Evolutionary conservation across 2,888 invertebrate genomes (phyloP).

Genomic region (Chydorus sphaericus): DNA sequence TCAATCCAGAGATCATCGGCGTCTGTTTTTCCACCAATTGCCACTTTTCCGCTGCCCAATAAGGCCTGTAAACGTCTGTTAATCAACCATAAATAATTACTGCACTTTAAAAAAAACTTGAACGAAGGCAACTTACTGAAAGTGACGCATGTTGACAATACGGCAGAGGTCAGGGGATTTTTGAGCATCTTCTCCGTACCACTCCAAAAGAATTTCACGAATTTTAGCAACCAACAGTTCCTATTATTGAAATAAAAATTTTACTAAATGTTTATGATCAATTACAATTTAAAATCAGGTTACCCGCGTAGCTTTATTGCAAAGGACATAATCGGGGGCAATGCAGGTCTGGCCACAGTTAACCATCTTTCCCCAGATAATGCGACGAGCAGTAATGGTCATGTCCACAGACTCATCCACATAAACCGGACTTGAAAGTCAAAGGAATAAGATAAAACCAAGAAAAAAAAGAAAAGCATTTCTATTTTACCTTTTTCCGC

Average conservation of each 20-base stretch:
- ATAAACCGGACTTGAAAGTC: slow-evolving; percentile 61
- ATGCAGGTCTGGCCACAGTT: slow-evolving; percentile 88
- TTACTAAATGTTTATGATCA: background rate
- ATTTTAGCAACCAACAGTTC: slow-evolving; percentile 50
- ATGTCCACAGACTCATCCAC: slow-evolving; percentile 72
- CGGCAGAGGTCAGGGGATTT: slow-evolving; percentile 70
- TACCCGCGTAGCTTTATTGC: slow-evolving; percentile 49
- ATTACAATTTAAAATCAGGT: background rate
- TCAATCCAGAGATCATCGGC: slow-evolving; percentile 60
- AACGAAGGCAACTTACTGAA: slow-evolving; percentile 35
- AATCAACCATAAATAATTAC: background rate
- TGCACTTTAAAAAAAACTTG: background rate
- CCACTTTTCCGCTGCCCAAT: slow-evolving; percentile 42
- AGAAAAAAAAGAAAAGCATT: slow-evolving; percentile 11
- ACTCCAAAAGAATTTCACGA: slow-evolving; percentile 52
- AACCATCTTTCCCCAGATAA: slow-evolving; percentile 87
- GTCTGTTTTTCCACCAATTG: slow-evolving; percentile 63
- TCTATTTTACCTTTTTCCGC: slow-evolving; percentile 43
- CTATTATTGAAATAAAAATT: slow-evolving; percentile 28
- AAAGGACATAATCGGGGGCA: slow-evolving; percentile 86
- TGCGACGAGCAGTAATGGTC: slow-evolving; percentile 55
- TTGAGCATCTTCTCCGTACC: slow-evolving; percentile 68
- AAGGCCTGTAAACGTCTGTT: slow-evolving; percentile 11
- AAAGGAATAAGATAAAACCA: background rate
- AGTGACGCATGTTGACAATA: slow-evolving; percentile 73